A percentile compares a stretch with the other conserved stretches of the same genome.
These are phyloP conservation scores for Spinibarbus caldwelli DNA, from an alignment of 2,797 vertebrate species.

Conservation along the genomic window DNA sequence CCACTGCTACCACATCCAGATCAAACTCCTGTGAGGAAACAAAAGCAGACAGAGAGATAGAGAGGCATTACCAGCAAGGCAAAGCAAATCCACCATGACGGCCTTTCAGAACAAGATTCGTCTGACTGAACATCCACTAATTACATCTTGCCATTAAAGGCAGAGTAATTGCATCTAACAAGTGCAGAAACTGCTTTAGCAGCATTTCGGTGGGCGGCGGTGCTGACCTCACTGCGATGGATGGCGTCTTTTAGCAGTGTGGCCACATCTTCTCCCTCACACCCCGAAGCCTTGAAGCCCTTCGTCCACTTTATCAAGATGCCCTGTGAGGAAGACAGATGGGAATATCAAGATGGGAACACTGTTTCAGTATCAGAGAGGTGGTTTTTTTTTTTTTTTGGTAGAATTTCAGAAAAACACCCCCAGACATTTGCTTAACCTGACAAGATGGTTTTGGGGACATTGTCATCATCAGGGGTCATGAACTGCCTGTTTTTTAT, in stretches of 20 bases:
- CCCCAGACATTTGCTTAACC: background rate
- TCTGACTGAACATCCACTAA: conserved; percentile 10
- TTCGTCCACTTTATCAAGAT: conserved; percentile 96
- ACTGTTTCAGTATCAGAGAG: background rate
- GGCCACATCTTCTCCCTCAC: conserved; percentile 91
- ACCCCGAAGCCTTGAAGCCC: conserved; percentile 91
- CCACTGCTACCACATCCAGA: conserved; percentile 91
- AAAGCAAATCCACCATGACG: background rate
- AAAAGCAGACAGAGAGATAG: background rate
- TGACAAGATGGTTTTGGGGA: background rate
- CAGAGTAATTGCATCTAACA: background rate
- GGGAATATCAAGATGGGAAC: background rate
- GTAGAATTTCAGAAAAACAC: too few species aligned
- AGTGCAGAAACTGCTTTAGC: background rate
- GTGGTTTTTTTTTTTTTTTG: fast-evolving
- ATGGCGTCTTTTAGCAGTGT: conserved; percentile 90
- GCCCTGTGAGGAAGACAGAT: conserved; percentile 75
- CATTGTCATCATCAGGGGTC: too few species aligned
- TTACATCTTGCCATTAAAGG: background rate
- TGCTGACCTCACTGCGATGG: conserved; percentile 81
- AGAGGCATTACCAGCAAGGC: background rate
- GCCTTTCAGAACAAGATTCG: background rate
- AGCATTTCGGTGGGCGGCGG: background rate
- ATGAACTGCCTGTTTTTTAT: too few species aligned
- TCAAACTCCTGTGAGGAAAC: conserved; percentile 87